A percentile compares a stretch with the other conserved stretches of the same genome.
These are phyloP conservation scores for Polylopha cassiicola DNA, from an alignment of 2,888 invertebrate species.

Conservation along the genomic window DNA sequence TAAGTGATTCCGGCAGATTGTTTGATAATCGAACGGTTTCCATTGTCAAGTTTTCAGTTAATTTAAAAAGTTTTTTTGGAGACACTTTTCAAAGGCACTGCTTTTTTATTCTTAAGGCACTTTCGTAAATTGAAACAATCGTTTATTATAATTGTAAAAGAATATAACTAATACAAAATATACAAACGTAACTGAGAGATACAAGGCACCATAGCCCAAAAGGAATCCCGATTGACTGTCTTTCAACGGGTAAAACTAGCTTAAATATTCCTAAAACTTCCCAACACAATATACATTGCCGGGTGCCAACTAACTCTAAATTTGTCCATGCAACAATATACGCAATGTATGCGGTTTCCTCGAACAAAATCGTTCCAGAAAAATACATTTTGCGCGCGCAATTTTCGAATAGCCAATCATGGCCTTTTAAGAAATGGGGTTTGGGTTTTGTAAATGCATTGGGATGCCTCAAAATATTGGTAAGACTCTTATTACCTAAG, in stretches of 20 bases:
- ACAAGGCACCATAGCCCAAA: no score
- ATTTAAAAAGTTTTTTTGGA: background rate
- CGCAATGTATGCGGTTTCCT: background rate
- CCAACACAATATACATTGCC: no score
- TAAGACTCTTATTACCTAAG: background rate
- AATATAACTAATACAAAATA: no score
- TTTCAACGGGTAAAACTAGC: no score
- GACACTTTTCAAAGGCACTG: slow-evolving; percentile 14
- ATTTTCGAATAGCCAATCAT: slow-evolving; percentile 19
- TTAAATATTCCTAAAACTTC: no score
- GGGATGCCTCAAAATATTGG: background rate
- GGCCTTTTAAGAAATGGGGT: slow-evolving; percentile 21
- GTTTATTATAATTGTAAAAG: background rate
- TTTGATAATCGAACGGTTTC: background rate
- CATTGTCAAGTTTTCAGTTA: background rate
- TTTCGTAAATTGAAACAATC: background rate
- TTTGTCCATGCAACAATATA: no score
- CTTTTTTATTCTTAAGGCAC: background rate
- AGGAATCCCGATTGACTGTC: no score
- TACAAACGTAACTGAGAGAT: no score
- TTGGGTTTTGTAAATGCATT: slow-evolving; percentile 8
- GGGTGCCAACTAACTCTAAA: no score
- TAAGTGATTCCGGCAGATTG: slow-evolving; percentile 1
- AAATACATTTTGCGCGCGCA: slow-evolving; percentile 17
- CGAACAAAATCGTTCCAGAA: slow-evolving; percentile 4